Evolutionary conservation across 92 coral and sea anemone species (phyloP).

Genomic region (Pocillopora meandrina): DNA sequence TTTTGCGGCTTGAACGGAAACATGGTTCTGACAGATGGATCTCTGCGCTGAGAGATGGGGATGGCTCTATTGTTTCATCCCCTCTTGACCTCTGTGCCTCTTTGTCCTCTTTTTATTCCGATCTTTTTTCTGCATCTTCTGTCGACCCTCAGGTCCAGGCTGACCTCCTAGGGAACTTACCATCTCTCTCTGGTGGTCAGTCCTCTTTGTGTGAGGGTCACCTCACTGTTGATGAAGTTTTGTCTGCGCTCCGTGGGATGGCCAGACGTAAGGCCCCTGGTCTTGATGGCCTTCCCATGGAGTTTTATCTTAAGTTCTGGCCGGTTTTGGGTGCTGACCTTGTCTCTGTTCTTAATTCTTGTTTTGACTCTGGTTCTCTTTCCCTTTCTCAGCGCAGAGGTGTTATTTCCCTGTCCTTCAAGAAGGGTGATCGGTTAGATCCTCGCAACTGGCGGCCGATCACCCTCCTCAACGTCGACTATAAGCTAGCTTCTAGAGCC

Average conservation of each 20-base stretch:
- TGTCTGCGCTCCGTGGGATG: background rate
- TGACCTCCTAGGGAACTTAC: background rate
- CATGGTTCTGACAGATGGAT: background rate
- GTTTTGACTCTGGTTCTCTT: background rate
- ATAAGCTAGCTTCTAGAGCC: background rate
- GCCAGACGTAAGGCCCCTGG: background rate
- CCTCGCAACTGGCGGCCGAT: background rate
- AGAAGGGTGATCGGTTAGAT: background rate
- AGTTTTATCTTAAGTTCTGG: conserved; percentile 19
- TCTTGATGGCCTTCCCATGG: conserved; percentile 13
- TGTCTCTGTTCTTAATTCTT: background rate
- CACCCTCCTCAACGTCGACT: background rate
- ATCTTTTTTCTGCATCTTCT: background rate
- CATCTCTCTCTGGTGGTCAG: background rate
- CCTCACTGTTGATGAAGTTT: background rate
- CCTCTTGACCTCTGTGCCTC: background rate
- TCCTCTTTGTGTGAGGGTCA: conserved; percentile 18
- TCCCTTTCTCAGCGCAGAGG: conserved; percentile 7
- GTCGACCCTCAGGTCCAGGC: background rate
- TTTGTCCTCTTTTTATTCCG: background rate
- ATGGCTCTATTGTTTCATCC: background rate
- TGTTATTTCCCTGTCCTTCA: background rate
- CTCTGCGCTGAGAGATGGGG: background rate
- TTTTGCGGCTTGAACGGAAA: conserved; percentile 11
- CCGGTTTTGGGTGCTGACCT: background rate